A percentile compares a stretch with the other conserved stretches of the same genome.
phyloP scores from a whole-genome alignment of 1,140 invertebrate species.

The Telenomus remus region DNA sequence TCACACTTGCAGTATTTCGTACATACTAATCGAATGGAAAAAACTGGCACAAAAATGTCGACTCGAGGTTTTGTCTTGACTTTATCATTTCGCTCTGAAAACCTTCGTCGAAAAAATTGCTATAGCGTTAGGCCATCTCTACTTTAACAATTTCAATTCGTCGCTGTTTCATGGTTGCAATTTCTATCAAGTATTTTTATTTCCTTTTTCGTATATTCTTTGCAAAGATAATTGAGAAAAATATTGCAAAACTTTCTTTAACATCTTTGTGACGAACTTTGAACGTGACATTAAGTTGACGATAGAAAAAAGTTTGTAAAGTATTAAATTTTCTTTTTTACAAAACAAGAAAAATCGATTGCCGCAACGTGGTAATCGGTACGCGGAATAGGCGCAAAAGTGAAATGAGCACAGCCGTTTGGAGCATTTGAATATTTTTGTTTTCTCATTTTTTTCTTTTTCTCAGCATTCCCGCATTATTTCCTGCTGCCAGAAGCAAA shows the following conservation, averaged over 20 bases:
- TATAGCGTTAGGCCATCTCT: too few species aligned
- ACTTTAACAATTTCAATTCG: too few species aligned
- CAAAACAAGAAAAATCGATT: constrained; percentile 16
- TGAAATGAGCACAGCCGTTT: constrained; percentile 56
- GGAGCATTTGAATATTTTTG: constrained; percentile 29
- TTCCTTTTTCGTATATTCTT: too few species aligned
- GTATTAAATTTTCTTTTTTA: too few species aligned
- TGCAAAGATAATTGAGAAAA: too few species aligned
- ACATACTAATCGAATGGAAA: neutral
- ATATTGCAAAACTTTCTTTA: too few species aligned
- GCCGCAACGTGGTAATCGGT: constrained; percentile 8
- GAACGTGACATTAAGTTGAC: constrained; percentile 29
- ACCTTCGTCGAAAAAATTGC: too few species aligned
- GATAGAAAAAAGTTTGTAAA: constrained; percentile 27
- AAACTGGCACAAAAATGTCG: neutral
- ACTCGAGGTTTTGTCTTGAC: neutral
- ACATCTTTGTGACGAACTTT: too few species aligned
- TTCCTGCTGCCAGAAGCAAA: neutral
- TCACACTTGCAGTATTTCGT: too few species aligned
- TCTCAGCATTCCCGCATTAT: constrained; percentile 45
- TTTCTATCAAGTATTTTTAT: too few species aligned
- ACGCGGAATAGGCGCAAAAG: constrained; percentile 39
- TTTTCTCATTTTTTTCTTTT: constrained; percentile 22
- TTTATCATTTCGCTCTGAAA: too few species aligned
- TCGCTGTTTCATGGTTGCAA: too few species aligned